These are phyloP conservation scores for Drosophila antonietae DNA, from an alignment of 2,888 invertebrate species.

Conservation along the genomic window DNA sequence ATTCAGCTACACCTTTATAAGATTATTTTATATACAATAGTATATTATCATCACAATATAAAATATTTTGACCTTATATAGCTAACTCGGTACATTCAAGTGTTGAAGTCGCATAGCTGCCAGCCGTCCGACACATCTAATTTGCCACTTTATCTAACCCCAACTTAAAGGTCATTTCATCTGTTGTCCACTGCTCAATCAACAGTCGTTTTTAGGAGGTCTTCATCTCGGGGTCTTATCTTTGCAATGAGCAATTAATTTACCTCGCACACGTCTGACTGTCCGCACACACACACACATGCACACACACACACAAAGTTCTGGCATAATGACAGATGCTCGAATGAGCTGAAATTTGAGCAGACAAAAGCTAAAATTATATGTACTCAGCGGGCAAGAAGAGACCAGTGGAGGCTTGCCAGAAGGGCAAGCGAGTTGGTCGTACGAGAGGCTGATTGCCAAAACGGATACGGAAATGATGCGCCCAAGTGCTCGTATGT, in stretches of 20 bases:
- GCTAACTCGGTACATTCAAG: no score
- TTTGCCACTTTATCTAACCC: not conserved
- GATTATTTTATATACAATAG: no score
- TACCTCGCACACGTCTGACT: slow-evolving; percentile 24
- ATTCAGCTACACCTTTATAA: no score
- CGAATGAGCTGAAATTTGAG: slow-evolving; percentile 48
- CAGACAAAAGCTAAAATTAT: slow-evolving; percentile 61
- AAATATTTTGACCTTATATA: no score
- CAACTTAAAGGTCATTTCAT: slow-evolving; percentile 5
- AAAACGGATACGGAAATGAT: slow-evolving; percentile 76
- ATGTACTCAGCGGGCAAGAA: slow-evolving; percentile 11
- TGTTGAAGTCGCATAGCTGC: not conserved
- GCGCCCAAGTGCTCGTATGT: slow-evolving; percentile 46
- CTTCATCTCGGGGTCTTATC: slow-evolving; percentile 34
- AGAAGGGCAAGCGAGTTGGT: not conserved
- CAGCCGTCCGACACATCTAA: not conserved
- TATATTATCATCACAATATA: no score
- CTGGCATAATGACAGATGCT: slow-evolving; percentile 28
- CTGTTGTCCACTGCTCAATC: slow-evolving; percentile 24
- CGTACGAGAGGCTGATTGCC: slow-evolving; percentile 57
- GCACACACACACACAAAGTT: slow-evolving; percentile 9
- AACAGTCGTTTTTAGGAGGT: slow-evolving; percentile 18
- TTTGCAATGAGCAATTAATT: slow-evolving; percentile 64
- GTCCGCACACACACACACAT: slow-evolving; percentile 4
- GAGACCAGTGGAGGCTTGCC: not conserved